phyloP scores from a whole-genome alignment of 2,888 invertebrate species.

The Schrankia costaestrigalis region DNA sequence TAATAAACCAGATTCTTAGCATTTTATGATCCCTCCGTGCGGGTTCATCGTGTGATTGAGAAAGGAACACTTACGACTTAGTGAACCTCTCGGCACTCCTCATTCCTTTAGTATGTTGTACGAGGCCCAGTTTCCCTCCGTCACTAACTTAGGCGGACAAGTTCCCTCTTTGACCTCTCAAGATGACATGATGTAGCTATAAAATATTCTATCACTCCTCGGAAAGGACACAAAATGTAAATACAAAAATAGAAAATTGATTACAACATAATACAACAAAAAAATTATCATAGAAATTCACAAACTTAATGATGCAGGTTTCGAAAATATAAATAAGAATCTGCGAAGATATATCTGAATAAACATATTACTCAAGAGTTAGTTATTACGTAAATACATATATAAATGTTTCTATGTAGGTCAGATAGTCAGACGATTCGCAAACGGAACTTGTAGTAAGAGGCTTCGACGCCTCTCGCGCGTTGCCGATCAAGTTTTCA shows the following conservation, averaged over 20 bases:
- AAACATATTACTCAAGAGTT: conserved; percentile 34
- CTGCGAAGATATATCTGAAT: conserved; percentile 15
- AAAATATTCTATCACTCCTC: too few species aligned
- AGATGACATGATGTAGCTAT: too few species aligned
- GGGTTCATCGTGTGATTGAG: too few species aligned
- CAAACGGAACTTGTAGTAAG: conserved; percentile 32
- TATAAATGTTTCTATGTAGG: conserved; percentile 41
- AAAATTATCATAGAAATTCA: conserved; percentile 23
- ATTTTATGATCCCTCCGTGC: too few species aligned
- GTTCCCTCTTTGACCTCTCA: too few species aligned
- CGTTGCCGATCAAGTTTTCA: conserved; percentile 37
- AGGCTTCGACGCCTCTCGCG: conserved; percentile 35
- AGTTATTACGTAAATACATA: conserved; percentile 39
- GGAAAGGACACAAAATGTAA: neutral
- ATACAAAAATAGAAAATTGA: neutral
- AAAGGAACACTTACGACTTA: too few species aligned
- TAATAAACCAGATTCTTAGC: too few species aligned
- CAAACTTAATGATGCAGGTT: conserved; percentile 10
- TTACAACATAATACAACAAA: conserved; percentile 3
- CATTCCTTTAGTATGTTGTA: too few species aligned
- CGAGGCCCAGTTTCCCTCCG: too few species aligned
- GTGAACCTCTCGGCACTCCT: too few species aligned
- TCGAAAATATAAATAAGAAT: conserved; percentile 5
- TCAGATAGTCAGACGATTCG: conserved; percentile 32
- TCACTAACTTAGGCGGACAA: too few species aligned